Percentiles rank a stretch among this genome's conserved stretches.
These are phyloP conservation scores for Drosophila bocki DNA, from an alignment of 1,140 invertebrate genomes.

Conservation along the genomic window DNA sequence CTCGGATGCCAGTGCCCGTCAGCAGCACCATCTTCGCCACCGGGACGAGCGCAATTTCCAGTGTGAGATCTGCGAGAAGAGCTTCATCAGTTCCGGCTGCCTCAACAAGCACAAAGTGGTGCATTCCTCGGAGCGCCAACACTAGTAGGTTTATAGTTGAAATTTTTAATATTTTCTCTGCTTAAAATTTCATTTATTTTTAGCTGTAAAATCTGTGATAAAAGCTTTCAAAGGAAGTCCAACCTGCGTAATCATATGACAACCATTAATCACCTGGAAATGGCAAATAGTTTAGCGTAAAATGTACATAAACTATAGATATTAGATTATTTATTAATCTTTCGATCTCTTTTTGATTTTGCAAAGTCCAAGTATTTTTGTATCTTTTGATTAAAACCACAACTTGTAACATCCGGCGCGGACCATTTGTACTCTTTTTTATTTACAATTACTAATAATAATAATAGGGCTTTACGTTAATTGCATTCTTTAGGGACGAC, in stretches of 20 bases:
- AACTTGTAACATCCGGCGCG: slow-evolving; percentile 14
- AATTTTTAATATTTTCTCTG: neutral
- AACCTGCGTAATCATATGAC: slow-evolving; percentile 10
- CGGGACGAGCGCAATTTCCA: slow-evolving; percentile 22
- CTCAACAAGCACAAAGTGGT: slow-evolving; percentile 36
- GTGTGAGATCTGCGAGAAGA: slow-evolving; percentile 32
- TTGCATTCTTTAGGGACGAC: slow-evolving; percentile 39
- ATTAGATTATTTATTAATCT: neutral
- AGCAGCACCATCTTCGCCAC: slow-evolving; percentile 46
- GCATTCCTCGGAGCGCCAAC: slow-evolving; percentile 12
- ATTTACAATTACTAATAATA: slow-evolving; percentile 58
- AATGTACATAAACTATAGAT: neutral
- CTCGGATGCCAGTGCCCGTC: slow-evolving; percentile 20
- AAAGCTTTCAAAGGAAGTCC: slow-evolving; percentile 8
- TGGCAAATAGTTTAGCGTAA: neutral
- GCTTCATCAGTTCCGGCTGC: slow-evolving; percentile 39
- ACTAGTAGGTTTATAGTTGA: slow-evolving; percentile 9
- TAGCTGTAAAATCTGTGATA: slow-evolving; percentile 26
- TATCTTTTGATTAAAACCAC: neutral
- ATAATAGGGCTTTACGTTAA: slow-evolving; percentile 28
- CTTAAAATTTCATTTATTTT: neutral
- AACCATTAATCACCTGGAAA: slow-evolving; percentile 12
- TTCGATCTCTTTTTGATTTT: neutral
- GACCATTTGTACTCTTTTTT: slow-evolving; percentile 62
- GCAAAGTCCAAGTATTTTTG: neutral